phyloP scores from a whole-genome alignment of 2,888 invertebrate genomes.

The Chymomyza amoena region DNA sequence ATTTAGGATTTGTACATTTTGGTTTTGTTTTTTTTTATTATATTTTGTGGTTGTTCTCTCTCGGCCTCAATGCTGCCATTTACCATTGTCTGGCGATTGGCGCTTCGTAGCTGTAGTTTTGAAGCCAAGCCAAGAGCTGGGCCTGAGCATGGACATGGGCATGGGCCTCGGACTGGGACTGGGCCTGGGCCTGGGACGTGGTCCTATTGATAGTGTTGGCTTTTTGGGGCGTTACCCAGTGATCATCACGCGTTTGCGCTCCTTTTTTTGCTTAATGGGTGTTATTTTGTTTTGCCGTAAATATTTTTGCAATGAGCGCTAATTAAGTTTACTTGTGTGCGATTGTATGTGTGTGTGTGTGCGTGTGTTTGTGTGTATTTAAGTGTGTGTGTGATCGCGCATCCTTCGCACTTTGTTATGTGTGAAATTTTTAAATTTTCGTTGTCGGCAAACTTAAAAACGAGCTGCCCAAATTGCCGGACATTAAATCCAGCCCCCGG shows the following conservation, averaged over 20 bases:
- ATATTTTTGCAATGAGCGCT: constrained; percentile 74
- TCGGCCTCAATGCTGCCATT: constrained; percentile 30
- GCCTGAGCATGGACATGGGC: neutral
- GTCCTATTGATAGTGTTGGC: constrained; percentile 23
- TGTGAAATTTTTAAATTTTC: constrained; percentile 69
- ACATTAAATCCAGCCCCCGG: constrained; percentile 47
- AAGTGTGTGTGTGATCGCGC: constrained; percentile 42
- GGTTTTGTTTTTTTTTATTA: constrained; percentile 5
- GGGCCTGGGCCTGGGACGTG: constrained; percentile 19
- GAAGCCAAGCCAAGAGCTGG: neutral
- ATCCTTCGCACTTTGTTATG: constrained; percentile 72
- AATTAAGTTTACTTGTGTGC: constrained; percentile 67
- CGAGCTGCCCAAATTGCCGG: constrained; percentile 57
- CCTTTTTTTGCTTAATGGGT: constrained; percentile 68
- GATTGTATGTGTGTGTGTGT: constrained; percentile 39
- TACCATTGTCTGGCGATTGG: constrained; percentile 17
- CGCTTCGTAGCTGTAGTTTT: neutral
- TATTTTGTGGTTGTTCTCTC: constrained; percentile 16
- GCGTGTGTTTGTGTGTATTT: constrained; percentile 40
- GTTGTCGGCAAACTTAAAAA: constrained; percentile 60
- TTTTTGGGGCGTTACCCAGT: constrained; percentile 76
- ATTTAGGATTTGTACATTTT: neutral
- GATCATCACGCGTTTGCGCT: constrained; percentile 77
- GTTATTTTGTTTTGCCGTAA: constrained; percentile 74
- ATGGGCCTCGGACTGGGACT: neutral